These are phyloP conservation scores for Hypanus sabinus DNA, from an alignment of 2,113 vertebrate species.

Conservation along the genomic window DNA sequence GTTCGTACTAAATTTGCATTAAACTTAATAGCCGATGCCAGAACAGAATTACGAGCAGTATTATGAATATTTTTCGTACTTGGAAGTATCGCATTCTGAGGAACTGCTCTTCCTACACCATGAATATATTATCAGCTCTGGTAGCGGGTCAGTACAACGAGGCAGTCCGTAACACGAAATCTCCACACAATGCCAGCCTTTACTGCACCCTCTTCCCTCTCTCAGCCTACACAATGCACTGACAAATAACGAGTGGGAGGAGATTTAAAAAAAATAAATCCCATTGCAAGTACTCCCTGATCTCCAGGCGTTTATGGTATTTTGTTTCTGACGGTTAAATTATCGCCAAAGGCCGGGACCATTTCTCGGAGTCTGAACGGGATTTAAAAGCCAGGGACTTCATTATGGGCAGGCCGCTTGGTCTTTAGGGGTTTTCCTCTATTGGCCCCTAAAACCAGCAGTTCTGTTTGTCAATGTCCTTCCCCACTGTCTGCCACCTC, in stretches of 20 bases:
- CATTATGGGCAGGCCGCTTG: too few species aligned
- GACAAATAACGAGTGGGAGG: not conserved
- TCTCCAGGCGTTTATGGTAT: not conserved
- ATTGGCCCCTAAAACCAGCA: not conserved
- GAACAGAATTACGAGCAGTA: not conserved
- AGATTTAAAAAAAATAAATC: not conserved
- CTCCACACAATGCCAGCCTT: not conserved
- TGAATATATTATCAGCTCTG: not conserved
- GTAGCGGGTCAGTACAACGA: not conserved
- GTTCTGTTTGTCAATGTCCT: conserved; percentile 7
- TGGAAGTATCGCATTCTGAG: not conserved
- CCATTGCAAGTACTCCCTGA: not conserved
- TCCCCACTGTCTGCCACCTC: not conserved
- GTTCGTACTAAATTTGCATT: not conserved
- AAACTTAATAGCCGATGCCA: not conserved
- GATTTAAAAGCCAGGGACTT: not conserved
- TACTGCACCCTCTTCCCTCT: not conserved
- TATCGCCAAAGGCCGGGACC: not conserved
- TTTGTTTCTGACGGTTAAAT: not conserved
- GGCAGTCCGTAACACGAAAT: not conserved
- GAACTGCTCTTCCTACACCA: not conserved
- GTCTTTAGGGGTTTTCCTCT: too few species aligned
- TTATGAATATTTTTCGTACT: not conserved
- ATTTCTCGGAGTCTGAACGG: not conserved
- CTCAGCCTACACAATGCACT: not conserved